These are phyloP conservation scores for Eutolmus rufibarbis DNA, from an alignment of 2,888 invertebrate genomes.

Conservation along the genomic window DNA sequence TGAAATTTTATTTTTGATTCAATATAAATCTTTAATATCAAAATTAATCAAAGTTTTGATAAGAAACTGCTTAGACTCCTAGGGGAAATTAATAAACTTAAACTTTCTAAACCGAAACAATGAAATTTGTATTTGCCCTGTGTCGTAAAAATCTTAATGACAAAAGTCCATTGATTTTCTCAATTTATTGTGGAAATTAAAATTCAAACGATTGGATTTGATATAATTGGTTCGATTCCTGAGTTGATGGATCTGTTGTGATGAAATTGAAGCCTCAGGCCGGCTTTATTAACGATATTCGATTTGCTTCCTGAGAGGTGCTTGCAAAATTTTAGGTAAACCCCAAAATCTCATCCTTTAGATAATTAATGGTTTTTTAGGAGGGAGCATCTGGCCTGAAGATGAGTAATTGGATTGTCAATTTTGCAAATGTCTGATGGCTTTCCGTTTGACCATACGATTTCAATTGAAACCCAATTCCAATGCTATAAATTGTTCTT, in stretches of 20 bases:
- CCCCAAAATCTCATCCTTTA: not conserved
- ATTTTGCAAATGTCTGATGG: not conserved
- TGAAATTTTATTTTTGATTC: too few relatives aligned
- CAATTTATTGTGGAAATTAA: not conserved
- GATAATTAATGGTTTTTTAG: not conserved
- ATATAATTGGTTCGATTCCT: not conserved
- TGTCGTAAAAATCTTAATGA: not conserved
- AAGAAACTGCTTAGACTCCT: too few relatives aligned
- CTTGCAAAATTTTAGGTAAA: not conserved
- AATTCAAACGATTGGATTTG: not conserved
- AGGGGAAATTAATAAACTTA: not conserved
- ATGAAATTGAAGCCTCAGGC: not conserved
- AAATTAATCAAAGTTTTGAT: too few relatives aligned
- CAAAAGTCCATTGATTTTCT: not conserved
- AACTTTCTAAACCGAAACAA: not conserved
- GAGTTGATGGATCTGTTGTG: not conserved
- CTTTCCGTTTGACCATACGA: not conserved
- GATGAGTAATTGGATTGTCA: not conserved
- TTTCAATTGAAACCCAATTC: not conserved
- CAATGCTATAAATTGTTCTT: too few relatives aligned
- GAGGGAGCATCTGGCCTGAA: not conserved
- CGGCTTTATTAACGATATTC: not conserved
- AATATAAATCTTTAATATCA: too few relatives aligned
- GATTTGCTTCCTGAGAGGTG: not conserved
- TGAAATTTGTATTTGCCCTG: not conserved